phyloP scores from a whole-genome alignment of 2,113 vertebrate species.

The Galeopterus variegatus region DNA sequence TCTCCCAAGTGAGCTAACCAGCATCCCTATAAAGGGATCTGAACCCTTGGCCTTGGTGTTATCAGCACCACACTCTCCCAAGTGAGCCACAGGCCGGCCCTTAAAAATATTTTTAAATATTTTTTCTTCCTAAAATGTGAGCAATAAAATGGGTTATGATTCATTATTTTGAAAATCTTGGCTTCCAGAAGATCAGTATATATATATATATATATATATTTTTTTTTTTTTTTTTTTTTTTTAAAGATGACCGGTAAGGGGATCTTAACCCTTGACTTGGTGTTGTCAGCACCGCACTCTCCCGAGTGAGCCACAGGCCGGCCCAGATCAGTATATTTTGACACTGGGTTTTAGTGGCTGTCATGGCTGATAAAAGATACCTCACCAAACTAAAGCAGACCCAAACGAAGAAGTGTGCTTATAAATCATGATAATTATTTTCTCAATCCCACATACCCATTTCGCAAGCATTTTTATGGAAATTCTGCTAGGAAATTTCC shows the following conservation, averaged over 20 bases:
- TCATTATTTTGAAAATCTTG: slow-evolving; percentile 13
- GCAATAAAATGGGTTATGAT: background rate
- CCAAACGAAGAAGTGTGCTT: slow-evolving; percentile 22
- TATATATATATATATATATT: too few species aligned
- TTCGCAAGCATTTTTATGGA: slow-evolving; percentile 61
- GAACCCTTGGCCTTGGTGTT: too few species aligned
- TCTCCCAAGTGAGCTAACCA: too few species aligned
- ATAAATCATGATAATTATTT: slow-evolving; percentile 6
- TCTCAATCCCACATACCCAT: background rate
- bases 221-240: too few species aligned
- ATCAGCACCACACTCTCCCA: too few species aligned
- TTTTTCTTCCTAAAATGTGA: background rate
- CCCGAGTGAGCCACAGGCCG: too few species aligned
- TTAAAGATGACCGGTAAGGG: too few species aligned
- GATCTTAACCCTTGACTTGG: too few species aligned
- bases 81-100: too few species aligned
- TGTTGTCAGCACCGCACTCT: too few species aligned
- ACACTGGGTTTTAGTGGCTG: background rate
- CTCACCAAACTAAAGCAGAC: slow-evolving; percentile 36
- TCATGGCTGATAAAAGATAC: slow-evolving; percentile 22
- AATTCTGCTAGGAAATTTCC: slow-evolving; percentile 57
- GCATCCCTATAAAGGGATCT: too few species aligned
- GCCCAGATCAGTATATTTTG: background rate
- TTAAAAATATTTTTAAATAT: background rate
- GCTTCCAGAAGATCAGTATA: background rate